Evolutionary conservation across 2,113 vertebrate genomes (phyloP).

Genomic region (Drymodes brunneopygia): DNA sequence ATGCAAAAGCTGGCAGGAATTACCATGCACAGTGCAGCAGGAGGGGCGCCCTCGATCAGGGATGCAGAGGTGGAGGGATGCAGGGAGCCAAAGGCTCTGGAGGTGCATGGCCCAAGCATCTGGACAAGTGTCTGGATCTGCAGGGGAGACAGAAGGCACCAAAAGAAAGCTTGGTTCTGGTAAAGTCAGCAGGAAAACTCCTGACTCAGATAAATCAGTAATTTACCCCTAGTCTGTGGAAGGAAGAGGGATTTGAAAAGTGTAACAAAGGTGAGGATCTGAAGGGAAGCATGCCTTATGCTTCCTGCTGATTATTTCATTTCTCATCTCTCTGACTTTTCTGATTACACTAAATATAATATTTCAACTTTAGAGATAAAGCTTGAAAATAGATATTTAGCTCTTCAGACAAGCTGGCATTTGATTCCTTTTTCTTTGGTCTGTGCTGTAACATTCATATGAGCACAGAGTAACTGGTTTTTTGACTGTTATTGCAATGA

Average conservation of each 20-base stretch:
- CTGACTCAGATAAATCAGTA: not conserved
- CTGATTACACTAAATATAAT: not conserved
- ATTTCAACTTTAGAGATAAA: not conserved
- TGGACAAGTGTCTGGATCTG: not conserved
- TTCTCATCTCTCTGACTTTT: not conserved
- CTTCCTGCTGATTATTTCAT: not conserved
- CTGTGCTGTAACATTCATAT: not conserved
- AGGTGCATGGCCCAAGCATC: fast-evolving
- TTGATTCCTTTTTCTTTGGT: not conserved
- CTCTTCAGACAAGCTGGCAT: not conserved
- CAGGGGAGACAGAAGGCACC: not conserved
- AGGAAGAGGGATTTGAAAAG: not conserved
- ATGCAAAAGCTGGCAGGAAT: not conserved
- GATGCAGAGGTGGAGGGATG: not conserved
- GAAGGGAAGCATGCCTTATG: not conserved
- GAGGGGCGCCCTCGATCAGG: not conserved
- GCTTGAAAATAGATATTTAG: not conserved
- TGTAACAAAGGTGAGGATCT: not conserved
- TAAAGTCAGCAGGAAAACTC: not conserved
- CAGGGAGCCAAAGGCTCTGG: not conserved
- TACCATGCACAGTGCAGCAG: not conserved
- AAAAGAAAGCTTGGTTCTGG: not conserved
- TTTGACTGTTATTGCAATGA: not conserved
- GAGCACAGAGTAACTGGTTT: not conserved
- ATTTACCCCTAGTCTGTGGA: not conserved